A percentile compares a stretch with the other conserved stretches of the same genome.
Conservation (phyloP, 2,113 vertebrate species). For the Desmodus rotundus region DNA sequence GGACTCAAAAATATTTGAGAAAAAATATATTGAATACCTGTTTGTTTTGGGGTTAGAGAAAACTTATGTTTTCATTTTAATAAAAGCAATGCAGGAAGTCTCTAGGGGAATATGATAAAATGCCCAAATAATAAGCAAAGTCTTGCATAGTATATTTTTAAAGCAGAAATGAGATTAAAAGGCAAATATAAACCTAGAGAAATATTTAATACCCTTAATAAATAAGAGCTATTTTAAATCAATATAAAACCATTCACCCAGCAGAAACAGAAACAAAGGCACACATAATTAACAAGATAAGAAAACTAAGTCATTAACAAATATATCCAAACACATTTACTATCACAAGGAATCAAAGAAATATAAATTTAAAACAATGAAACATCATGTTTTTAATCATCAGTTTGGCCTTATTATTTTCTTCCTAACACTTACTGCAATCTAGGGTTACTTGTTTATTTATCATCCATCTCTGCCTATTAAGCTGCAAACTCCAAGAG, state of each 20-base stretch:
- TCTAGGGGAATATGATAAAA: background rate
- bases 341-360: background rate
- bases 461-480: background rate
- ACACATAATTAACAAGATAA: background rate
- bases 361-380: background rate
- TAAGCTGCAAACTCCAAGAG: background rate
- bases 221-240: background rate
- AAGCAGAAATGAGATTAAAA: conserved; percentile 32
- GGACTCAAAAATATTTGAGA: background rate
- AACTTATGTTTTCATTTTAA: background rate
- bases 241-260: background rate
- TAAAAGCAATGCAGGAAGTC: background rate
- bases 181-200: background rate
- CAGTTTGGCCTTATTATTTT: background rate
- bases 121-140: background rate
- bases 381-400: background rate
- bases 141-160: background rate
- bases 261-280: background rate
- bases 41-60: background rate
- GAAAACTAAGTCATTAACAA: background rate
- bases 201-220: background rate
- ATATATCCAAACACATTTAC: background rate
- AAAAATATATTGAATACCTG: background rate
- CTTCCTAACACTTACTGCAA: background rate
- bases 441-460: background rate